Conservation (phyloP, 2,797 vertebrate genomes). For the Gobio occitaniae region DNA sequence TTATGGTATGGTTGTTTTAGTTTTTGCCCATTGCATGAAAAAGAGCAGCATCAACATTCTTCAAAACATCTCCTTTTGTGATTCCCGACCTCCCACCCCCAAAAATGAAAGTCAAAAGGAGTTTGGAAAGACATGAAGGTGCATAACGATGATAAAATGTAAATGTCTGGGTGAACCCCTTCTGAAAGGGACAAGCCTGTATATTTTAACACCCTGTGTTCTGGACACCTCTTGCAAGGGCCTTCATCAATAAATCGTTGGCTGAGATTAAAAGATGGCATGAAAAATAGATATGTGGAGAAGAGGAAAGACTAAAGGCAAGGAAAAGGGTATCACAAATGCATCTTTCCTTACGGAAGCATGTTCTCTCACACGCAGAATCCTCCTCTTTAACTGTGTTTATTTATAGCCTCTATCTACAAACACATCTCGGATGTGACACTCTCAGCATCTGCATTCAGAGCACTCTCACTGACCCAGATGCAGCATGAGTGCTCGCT, state of each 20-base stretch:
- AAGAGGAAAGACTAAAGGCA: constrained; percentile 22
- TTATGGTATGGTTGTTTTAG: neutral
- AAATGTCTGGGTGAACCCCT: neutral
- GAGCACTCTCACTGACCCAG: constrained; percentile 46
- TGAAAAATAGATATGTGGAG: constrained; percentile 17
- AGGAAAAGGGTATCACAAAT: constrained; percentile 3
- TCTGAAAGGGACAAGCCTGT: neutral
- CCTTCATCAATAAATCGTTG: constrained; percentile 15
- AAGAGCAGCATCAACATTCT: neutral
- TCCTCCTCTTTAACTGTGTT: constrained; percentile 7
- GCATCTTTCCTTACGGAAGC: constrained; percentile 25
- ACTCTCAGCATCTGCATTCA: constrained; percentile 49
- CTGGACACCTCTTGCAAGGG: constrained; percentile 4
- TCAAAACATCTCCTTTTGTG: neutral
- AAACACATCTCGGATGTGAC: constrained; percentile 47
- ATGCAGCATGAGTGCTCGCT: constrained; percentile 42
- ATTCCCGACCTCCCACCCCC: too few species aligned
- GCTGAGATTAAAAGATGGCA: constrained; percentile 21
- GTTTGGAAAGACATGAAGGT: neutral
- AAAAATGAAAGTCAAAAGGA: neutral
- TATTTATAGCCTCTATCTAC: constrained; percentile 50
- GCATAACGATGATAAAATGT: constrained; percentile 9
- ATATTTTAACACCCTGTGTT: constrained; percentile 11
- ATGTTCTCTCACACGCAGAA: neutral
- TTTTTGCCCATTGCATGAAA: neutral